Evolutionary conservation across 2,797 vertebrate species (phyloP).

Genomic region (Muscicapa striata): DNA sequence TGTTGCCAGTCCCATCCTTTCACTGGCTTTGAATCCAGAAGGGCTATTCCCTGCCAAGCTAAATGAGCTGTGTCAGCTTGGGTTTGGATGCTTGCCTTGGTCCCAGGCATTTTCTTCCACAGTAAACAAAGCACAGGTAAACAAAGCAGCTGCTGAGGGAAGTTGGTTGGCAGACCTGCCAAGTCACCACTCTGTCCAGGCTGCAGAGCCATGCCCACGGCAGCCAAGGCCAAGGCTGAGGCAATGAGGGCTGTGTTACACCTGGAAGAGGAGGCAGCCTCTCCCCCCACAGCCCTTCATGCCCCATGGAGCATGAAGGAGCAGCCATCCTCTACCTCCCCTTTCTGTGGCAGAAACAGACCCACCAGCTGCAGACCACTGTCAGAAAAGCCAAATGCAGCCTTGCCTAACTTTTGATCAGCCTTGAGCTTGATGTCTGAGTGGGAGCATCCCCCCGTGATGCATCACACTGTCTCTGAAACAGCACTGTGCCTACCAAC

Average conservation of each 20-base stretch:
- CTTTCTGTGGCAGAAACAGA: neutral
- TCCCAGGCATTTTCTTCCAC: neutral
- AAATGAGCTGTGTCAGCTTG: slow-evolving; percentile 35
- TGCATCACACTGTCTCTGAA: neutral
- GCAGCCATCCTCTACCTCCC: neutral
- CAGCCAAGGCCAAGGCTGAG: neutral
- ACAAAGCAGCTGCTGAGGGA: neutral
- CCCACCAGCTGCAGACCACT: neutral
- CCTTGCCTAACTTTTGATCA: neutral
- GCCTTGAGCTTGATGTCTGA: neutral
- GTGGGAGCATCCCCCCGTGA: no score
- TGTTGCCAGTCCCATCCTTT: neutral
- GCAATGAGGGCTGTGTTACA: neutral
- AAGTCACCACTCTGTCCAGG: neutral
- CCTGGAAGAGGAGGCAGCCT: neutral
- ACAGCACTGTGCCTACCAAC: neutral
- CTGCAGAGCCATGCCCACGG: neutral
- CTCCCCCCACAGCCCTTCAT: rapidly evolving
- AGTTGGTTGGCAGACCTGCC: neutral
- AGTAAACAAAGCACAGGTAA: neutral
- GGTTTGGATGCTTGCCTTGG: neutral
- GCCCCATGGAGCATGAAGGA: neutral
- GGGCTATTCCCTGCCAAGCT: slow-evolving; percentile 16
- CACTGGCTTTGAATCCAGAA: neutral
- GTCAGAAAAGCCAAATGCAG: neutral